Base-by-base conservation (phyloP, 2,113 vertebrate species). In the Ptychochromis oligacanthus region DNA sequence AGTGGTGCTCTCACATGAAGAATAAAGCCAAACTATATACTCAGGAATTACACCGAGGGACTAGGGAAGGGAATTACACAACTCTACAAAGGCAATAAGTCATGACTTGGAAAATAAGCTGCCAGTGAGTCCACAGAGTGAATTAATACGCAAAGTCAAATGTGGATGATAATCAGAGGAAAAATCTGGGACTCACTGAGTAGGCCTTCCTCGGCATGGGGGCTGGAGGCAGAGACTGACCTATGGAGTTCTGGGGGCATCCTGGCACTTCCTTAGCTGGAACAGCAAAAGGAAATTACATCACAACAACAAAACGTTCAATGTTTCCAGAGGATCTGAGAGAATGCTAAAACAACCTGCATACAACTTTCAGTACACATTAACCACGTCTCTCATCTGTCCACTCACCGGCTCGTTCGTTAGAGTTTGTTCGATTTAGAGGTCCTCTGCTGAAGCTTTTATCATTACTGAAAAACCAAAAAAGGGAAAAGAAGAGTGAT, bases 161-260 rank as follows among this genome's bases (percentile, higher is more conserved):
- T 34, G 14, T 24, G 54, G 17, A 57, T 24, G 34, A 83, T 31
- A 40, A 59, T n/a, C 13, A 75, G 24, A 28, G 38, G 28, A 79
- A 56, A 55, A 76, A 49, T 4, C 31, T 5, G 61, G 18, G 36
- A 95, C 97, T 96, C 93, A 98, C 98, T 7, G 95, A 93, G 90
- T 96, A 97, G 7, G 96, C 96, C 92, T 98, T 99, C 91, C 97
- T 95, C 80, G 97, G 96, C 96, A 97, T 96, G 83, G 97, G 97
- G n/a, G 97, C 97, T 58, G 97, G 96, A 75, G 97, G 96, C 81
- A 97, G 95, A 77, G 96, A 85, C 82, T 95, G 97, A 87, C 95
- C 80, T 18, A 92, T 89, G 46, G 97, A 93, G 82, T 95, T 97
- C 89, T 95, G 90, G 90, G 96, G 94, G 82, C 96, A 95, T 89